Percentiles rank a stretch among this genome's conserved stretches.
Evolutionary conservation across 2,888 invertebrate species (phyloP).

Genomic region (Halictus ligatus): DNA sequence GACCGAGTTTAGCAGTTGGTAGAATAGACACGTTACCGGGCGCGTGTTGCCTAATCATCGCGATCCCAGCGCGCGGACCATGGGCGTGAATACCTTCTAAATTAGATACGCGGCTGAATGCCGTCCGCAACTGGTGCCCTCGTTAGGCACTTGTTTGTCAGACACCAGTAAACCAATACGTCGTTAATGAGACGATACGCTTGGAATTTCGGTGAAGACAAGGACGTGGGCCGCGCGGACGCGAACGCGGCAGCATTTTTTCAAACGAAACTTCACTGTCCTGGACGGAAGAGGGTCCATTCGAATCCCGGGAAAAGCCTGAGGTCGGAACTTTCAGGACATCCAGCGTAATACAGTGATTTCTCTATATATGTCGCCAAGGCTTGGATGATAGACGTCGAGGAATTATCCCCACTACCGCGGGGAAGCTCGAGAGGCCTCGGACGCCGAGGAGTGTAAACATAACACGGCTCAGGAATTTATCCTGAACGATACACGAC

Average conservation of each 20-base stretch:
- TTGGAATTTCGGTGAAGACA: neutral
- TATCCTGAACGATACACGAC: too few species aligned
- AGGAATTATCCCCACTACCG: too few species aligned
- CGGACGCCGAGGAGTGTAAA: too few species aligned
- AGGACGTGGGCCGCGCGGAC: neutral
- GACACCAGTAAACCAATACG: conserved; percentile 50
- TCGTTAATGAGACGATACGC: conserved; percentile 53
- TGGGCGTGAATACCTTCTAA: conserved; percentile 49
- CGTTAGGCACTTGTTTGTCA: conserved; percentile 58
- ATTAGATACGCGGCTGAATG: conserved; percentile 51
- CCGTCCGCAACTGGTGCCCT: conserved; percentile 35
- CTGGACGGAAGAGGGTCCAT: too few species aligned
- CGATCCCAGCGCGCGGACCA: conserved; percentile 28
- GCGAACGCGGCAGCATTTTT: neutral
- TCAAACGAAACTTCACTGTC: neutral
- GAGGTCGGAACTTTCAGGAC: too few species aligned
- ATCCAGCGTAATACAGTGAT: too few species aligned
- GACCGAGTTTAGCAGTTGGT: neutral
- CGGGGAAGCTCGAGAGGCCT: too few species aligned
- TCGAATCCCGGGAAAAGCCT: neutral
- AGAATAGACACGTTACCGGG: conserved; percentile 34
- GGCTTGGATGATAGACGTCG: too few species aligned
- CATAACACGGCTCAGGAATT: too few species aligned
- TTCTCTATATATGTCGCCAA: too few species aligned
- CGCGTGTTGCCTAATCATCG: conserved; percentile 47